Base-by-base conservation (phyloP, 1,140 invertebrate genomes). In the Ooceraea biroi region DNA sequence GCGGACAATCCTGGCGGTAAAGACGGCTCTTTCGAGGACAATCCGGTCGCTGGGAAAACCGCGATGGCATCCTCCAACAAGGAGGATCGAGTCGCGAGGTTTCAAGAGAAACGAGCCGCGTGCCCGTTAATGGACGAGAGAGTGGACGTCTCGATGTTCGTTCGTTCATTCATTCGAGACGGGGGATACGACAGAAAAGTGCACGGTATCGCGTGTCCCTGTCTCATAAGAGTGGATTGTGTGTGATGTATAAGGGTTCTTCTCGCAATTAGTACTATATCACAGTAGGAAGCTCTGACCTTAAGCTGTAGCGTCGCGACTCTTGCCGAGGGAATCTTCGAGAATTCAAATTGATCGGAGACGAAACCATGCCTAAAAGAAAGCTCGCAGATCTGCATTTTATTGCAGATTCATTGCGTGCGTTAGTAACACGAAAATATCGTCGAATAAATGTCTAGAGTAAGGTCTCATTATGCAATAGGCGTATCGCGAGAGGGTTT, bases 111-210 rank as follows among this genome's bases (percentile, higher is more conserved):
- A 4, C 48, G 44, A 74, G 82, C n/a, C 30, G 25, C 36, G 68
- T 44, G 44, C 58, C 36, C 30, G 78, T 50, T 36, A 74, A 84
- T 55, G 66, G 58, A 66, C 55, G 52, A 55, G 14, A 66, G 44
- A 71, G 76, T 57, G 48, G 76, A 36, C 65, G 76, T 80, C 65
- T 65, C 44, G 65, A 36, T 36, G 36, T 36, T 36, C 36, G 36
- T 36, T 36, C 36, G 41, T 71, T 80, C 76, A 71, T 69, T 80
- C 65, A 46, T 36, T 69, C 50, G 22, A 11, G 76, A 57, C n/a
- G n/a, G n/a, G n/a, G n/a, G n/a, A 11, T 57, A 71, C 36, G 50
- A 80, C 57, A 46, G 65, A 69, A 60, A 55, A 80, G 36, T 80
- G 46, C 76, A 48, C 12, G 19, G 19, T 57, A 77, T 77, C 50